phyloP scores from a whole-genome alignment of 2,888 invertebrate species.

The Synanthedon formicaeformis region DNA sequence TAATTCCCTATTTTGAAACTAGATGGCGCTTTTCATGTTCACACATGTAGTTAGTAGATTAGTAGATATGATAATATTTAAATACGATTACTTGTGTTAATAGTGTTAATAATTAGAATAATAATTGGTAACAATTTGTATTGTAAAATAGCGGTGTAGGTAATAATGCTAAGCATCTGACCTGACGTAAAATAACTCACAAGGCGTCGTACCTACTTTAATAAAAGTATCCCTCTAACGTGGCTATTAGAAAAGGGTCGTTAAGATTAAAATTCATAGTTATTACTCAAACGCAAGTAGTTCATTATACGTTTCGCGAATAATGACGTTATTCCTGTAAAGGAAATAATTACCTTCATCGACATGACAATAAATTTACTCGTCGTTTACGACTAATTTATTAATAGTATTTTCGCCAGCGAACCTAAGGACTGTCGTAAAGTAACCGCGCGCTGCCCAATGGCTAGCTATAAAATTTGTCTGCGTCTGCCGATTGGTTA shows the following conservation, averaged over 20 bases:
- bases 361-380: slow-evolving; percentile 60
- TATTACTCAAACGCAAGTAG: not conserved
- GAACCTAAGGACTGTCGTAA: slow-evolving; percentile 63
- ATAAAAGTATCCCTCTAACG: not conserved
- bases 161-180: too few species aligned
- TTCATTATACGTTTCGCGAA: slow-evolving; percentile 3
- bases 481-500: slow-evolving; percentile 52
- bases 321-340: slow-evolving; percentile 59
- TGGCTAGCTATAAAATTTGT: slow-evolving; percentile 54
- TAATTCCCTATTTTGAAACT: too few species aligned
- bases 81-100: too few species aligned
- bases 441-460: slow-evolving; percentile 56
- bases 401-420: slow-evolving; percentile 68
- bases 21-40: too few species aligned
- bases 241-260: too few species aligned
- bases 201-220: slow-evolving; percentile 13
- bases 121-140: not conserved
- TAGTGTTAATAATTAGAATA: too few species aligned
- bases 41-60: too few species aligned
- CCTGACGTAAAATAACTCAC: slow-evolving; percentile 17
- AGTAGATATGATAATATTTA: too few species aligned
- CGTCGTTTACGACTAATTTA: slow-evolving; percentile 64
- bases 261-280: slow-evolving; percentile 18
- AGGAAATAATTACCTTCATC: slow-evolving; percentile 60
- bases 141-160: slow-evolving; percentile 1